phyloP scores from a whole-genome alignment of 2,113 vertebrate species.

The Tringa solitaria region DNA sequence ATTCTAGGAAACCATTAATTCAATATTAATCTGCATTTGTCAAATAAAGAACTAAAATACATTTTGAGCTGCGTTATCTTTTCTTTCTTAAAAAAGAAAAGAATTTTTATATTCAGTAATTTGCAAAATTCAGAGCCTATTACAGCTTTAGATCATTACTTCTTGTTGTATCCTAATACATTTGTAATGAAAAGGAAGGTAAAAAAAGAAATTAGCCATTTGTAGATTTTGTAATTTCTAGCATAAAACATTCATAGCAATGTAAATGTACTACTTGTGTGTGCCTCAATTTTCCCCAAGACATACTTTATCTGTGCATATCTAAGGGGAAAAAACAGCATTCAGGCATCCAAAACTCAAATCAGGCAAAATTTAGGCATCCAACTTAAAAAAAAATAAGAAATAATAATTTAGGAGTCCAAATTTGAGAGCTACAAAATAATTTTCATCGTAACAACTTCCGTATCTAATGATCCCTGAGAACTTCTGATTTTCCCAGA shows the following conservation, averaged over 20 bases:
- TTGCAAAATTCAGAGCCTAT: not conserved
- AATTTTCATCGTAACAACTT: not conserved
- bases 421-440: not conserved
- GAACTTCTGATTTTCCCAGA: not conserved
- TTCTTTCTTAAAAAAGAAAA: not conserved
- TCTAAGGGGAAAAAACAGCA: not conserved
- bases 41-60: not conserved
- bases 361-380: not conserved
- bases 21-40: not conserved
- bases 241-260: not conserved
- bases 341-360: not conserved
- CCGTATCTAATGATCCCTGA: not conserved
- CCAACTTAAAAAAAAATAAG: no score
- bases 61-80: not conserved
- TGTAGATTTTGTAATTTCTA: not conserved
- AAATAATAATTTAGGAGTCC: not conserved
- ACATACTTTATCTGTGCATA: not conserved
- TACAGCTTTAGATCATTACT: not conserved
- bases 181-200: not conserved
- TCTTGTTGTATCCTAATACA: not conserved
- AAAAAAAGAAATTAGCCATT: not conserved
- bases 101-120: not conserved
- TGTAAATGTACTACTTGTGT: not conserved
- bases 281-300: not conserved
- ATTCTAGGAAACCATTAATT: not conserved